Conservation (phyloP, 2,888 invertebrate genomes). For the Scotopteryx bipunctaria region DNA sequence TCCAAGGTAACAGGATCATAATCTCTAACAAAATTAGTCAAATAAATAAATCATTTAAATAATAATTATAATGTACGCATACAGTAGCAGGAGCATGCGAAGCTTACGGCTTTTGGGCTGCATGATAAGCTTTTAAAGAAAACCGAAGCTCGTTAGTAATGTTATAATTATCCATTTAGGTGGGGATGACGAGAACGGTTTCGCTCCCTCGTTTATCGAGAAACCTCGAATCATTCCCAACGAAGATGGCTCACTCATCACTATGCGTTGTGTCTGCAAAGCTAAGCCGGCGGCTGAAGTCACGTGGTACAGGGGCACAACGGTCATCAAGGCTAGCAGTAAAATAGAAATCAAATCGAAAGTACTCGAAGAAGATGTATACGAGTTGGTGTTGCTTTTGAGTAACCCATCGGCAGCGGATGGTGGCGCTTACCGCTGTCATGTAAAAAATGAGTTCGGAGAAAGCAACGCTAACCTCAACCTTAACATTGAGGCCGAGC, state of each 20-base stretch:
- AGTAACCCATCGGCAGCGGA: slow-evolving; percentile 80
- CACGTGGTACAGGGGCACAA: slow-evolving; percentile 97
- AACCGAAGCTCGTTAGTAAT: slow-evolving; percentile 32
- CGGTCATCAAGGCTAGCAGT: slow-evolving; percentile 91
- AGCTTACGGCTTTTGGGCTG: slow-evolving; percentile 73
- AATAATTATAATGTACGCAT: slow-evolving; percentile 70
- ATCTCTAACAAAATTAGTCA: slow-evolving; percentile 41
- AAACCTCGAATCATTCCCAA: slow-evolving; percentile 99
- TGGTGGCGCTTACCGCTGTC: slow-evolving; percentile 89
- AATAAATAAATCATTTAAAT: slow-evolving; percentile 33
- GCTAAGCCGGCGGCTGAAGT: slow-evolving; percentile 97
- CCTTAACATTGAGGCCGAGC: slow-evolving; percentile 97
- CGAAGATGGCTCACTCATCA: slow-evolving; percentile 97
- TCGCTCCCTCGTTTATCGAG: slow-evolving; percentile 98
- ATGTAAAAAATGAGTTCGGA: slow-evolving; percentile 97
- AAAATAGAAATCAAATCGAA: slow-evolving; percentile 92
- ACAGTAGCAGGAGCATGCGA: slow-evolving; percentile 77
- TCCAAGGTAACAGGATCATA: slow-evolving; percentile 90
- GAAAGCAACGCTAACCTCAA: slow-evolving; percentile 98
- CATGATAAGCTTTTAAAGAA: slow-evolving; percentile 53
- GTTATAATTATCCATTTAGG: slow-evolving; percentile 79
- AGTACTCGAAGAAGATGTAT: slow-evolving; percentile 91
- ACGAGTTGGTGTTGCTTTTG: slow-evolving; percentile 89
- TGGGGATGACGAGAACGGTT: slow-evolving; percentile 95
- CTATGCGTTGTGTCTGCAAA: slow-evolving; percentile 98